Evolutionary conservation across 2,113 vertebrate genomes (phyloP).

Genomic region (Elaphurus davidianus): DNA sequence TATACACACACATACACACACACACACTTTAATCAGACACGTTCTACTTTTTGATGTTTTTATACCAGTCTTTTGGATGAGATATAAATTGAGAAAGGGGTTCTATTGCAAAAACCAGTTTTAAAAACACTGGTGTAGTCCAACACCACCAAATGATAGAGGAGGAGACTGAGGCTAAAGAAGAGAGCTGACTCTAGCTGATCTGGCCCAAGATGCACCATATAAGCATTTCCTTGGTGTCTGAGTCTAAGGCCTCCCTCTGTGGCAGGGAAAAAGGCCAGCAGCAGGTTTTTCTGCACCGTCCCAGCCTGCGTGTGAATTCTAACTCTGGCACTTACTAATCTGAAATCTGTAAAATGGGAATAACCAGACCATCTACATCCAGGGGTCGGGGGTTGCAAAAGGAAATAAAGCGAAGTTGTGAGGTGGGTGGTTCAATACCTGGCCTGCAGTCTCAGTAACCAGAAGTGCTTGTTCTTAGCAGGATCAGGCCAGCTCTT

Average conservation of each 20-base stretch:
- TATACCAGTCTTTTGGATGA: not conserved
- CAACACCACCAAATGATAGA: not conserved
- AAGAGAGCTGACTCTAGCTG: not conserved
- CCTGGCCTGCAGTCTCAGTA: fast-evolving
- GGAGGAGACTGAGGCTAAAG: not conserved
- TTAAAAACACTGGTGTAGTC: not conserved
- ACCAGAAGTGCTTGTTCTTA: not conserved
- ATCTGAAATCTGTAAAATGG: not conserved
- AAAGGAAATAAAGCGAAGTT: not conserved
- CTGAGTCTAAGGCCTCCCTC: not conserved
- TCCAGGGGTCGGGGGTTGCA: fast-evolving
- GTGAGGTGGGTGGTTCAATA: not conserved
- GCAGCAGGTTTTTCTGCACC: not conserved
- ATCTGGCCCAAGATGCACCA: not conserved
- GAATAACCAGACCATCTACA: not conserved
- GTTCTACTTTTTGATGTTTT: not conserved
- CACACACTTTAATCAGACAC: not conserved
- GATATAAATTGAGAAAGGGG: not conserved
- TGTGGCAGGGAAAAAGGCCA: not conserved
- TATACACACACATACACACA: too few relatives aligned
- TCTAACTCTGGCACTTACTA: not conserved
- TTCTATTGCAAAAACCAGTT: not conserved
- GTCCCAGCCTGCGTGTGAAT: not conserved
- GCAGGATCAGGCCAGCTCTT: not conserved
- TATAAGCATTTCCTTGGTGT: not conserved